These are phyloP conservation scores for Sipunculus nudus DNA, from an alignment of 2,888 invertebrate genomes.

Conservation along the genomic window DNA sequence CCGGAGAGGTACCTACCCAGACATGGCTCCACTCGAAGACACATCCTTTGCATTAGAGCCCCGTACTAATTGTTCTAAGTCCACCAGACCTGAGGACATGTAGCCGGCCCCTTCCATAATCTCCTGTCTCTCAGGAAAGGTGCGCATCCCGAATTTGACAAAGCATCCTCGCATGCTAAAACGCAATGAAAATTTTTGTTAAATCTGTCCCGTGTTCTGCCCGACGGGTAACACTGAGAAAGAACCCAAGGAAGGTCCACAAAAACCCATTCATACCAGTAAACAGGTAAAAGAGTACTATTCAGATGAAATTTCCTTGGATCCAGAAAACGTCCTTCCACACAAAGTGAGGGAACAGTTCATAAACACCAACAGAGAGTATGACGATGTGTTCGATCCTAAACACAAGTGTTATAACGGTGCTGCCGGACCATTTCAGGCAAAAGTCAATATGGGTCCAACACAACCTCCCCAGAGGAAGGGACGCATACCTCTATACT, in stretches of 20 bases:
- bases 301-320: neutral
- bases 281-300: no score
- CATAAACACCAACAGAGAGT: neutral
- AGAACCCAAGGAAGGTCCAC: no score
- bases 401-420: neutral
- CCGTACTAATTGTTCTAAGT: neutral
- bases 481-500: slow-evolving; percentile 11
- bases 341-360: neutral
- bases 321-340: slow-evolving; percentile 1
- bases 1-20: slow-evolving; percentile 1
- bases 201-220: neutral
- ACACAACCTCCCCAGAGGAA: slow-evolving; percentile 12
- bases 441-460: slow-evolving; percentile 13
- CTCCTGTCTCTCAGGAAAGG: neutral
- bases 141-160: neutral
- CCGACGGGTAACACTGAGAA: no score
- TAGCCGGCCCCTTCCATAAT: slow-evolving; percentile 2
- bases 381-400: slow-evolving; percentile 11
- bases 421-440: slow-evolving; percentile 1
- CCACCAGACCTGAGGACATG: neutral
- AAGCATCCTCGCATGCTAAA: neutral
- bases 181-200: neutral
- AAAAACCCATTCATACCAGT: no score
- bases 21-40: neutral
- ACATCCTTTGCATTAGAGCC: neutral